These are phyloP conservation scores for Trematomus loennbergii DNA, from an alignment of 2,113 vertebrate genomes.

Conservation along the genomic window DNA sequence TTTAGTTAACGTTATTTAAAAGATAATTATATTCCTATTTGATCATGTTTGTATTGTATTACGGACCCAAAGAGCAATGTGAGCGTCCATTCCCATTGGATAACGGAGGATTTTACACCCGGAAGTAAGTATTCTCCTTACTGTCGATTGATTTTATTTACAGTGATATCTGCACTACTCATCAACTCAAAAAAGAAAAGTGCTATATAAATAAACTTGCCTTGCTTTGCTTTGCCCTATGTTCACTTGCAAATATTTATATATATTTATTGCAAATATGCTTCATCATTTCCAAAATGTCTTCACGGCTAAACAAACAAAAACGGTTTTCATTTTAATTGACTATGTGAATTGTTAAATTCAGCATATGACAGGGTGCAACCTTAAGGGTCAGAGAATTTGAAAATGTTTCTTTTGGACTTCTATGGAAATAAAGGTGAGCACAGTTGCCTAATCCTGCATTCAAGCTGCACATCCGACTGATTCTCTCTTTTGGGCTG, in stretches of 20 bases:
- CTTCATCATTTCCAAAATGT: slow-evolving; percentile 25
- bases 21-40: too few relatives aligned
- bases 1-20: too few relatives aligned
- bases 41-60: too few relatives aligned
- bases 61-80: too few relatives aligned
- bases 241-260: slow-evolving; percentile 42
- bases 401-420: slow-evolving; percentile 50
- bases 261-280: slow-evolving; percentile 3
- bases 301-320: slow-evolving; percentile 39
- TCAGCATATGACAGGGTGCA: slow-evolving; percentile 47
- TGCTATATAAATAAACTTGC: too few relatives aligned
- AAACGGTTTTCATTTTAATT: slow-evolving; percentile 50
- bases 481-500: slow-evolving; percentile 2
- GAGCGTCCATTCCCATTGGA: too few relatives aligned
- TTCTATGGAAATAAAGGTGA: slow-evolving; percentile 24
- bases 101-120: too few relatives aligned
- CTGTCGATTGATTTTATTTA: too few relatives aligned
- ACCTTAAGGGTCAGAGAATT: slow-evolving; percentile 40
- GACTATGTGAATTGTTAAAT: slow-evolving; percentile 43
- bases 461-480: slow-evolving; percentile 42
- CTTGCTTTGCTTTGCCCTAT: too few relatives aligned
- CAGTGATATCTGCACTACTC: too few relatives aligned
- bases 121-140: too few relatives aligned
- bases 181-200: too few relatives aligned
- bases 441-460: slow-evolving; percentile 22